A percentile compares a stretch with the other conserved stretches of the same genome.
These are phyloP conservation scores for Thunnus albacares DNA, from an alignment of 2,797 vertebrate genomes.

Conservation along the genomic window DNA sequence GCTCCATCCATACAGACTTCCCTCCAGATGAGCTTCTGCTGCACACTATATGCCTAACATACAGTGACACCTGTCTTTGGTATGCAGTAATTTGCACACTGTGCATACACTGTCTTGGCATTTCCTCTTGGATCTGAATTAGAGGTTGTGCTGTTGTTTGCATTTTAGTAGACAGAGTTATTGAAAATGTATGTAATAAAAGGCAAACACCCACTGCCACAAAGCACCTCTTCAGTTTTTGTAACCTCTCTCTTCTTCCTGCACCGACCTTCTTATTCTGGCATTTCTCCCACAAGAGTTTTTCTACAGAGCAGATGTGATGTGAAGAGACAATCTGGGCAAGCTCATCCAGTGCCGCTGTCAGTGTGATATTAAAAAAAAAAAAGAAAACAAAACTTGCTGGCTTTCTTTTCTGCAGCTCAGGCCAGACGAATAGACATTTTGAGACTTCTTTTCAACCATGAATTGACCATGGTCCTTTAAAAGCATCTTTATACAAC, in stretches of 20 bases:
- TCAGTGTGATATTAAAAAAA: conserved; percentile 48
- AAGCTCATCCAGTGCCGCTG: conserved; percentile 40
- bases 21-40: neutral
- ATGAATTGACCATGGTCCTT: conserved; percentile 1
- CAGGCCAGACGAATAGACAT: neutral
- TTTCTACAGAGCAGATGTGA: conserved; percentile 66
- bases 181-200: conserved; percentile 25
- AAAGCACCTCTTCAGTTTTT: conserved; percentile 22
- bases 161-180: conserved; percentile 16
- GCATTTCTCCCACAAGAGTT: conserved; percentile 57
- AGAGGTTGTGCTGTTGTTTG: conserved; percentile 22
- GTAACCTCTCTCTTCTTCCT: conserved; percentile 18
- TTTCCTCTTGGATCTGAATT: conserved; percentile 9
- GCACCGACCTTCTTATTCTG: conserved; percentile 32
- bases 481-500: neutral
- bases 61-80: neutral
- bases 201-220: conserved; percentile 33
- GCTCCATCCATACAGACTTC: neutral
- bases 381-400: conserved; percentile 8
- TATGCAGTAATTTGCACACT: neutral
- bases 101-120: neutral
- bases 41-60: neutral
- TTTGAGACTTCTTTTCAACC: neutral
- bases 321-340: conserved; percentile 57
- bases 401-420: conserved; percentile 12